Evolutionary conservation across 2,888 invertebrate species (phyloP).

Genomic region (Leptogaster cylindrica): DNA sequence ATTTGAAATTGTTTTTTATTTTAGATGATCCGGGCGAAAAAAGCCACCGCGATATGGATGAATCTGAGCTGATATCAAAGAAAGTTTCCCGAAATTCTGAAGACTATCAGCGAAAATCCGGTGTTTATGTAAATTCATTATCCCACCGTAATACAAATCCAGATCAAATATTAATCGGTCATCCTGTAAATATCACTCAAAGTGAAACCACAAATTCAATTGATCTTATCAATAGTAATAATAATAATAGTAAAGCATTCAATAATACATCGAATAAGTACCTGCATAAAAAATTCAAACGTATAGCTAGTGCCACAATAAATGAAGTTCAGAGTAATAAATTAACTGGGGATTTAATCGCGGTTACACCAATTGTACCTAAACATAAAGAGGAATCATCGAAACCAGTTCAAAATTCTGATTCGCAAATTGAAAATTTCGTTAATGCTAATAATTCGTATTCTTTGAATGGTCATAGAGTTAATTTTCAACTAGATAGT

Average conservation of each 20-base stretch:
- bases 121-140: slow-evolving; percentile 29
- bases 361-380: neutral
- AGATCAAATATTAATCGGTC: slow-evolving; percentile 7
- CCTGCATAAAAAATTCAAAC: slow-evolving; percentile 92
- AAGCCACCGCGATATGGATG: slow-evolving; percentile 58
- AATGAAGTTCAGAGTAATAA: slow-evolving; percentile 44
- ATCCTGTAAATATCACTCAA: slow-evolving; percentile 4
- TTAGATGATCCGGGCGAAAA: slow-evolving; percentile 60
- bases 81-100: slow-evolving; percentile 30
- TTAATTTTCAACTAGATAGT: neutral
- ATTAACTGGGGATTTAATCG: neutral
- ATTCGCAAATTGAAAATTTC: neutral
- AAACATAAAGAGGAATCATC: slow-evolving; percentile 1
- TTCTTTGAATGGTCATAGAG: slow-evolving; percentile 19
- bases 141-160: slow-evolving; percentile 32
- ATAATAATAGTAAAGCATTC: slow-evolving; percentile 44
- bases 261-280: slow-evolving; percentile 68
- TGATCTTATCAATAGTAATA: slow-evolving; percentile 42
- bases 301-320: slow-evolving; percentile 72
- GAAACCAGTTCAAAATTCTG: slow-evolving; percentile 1
- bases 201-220: slow-evolving; percentile 33
- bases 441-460: too few species aligned
- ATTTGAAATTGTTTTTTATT: slow-evolving; percentile 45
- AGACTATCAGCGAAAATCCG: slow-evolving; percentile 22
- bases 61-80: slow-evolving; percentile 50